Conservation (phyloP, 1,140 invertebrate genomes). For the Andricus grossulariae region DNA sequence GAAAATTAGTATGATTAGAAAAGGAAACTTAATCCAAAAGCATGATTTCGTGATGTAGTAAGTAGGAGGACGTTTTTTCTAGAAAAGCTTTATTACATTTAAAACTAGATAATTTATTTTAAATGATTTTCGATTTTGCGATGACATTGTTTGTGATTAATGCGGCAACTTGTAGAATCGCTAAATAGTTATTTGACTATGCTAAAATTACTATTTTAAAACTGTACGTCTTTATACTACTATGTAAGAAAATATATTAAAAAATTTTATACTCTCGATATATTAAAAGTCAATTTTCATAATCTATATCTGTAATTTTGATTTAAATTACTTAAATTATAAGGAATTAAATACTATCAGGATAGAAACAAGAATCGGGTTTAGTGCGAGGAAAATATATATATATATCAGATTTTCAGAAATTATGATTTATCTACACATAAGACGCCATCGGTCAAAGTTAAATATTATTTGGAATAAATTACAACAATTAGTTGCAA, state of each 20-base stretch:
- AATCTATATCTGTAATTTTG: neutral
- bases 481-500: conserved; percentile 7
- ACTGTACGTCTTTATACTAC: conserved; percentile 11
- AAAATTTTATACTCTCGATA: neutral
- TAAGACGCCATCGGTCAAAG: neutral
- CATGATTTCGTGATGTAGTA: no score
- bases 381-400: neutral
- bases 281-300: neutral
- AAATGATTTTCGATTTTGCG: neutral
- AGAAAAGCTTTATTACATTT: no score
- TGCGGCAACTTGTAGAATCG: neutral
- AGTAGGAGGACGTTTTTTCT: no score
- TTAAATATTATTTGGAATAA: conserved; percentile 8
- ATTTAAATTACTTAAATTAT: neutral
- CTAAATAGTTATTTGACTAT: neutral
- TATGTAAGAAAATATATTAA: neutral
- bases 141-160: neutral
- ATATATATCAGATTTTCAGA: conserved; percentile 6
- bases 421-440: conserved; percentile 24
- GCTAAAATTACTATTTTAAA: neutral
- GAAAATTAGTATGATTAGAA: neutral
- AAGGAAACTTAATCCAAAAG: no score
- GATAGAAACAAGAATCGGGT: neutral
- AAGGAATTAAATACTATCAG: no score
- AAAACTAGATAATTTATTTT: no score